Conservation (phyloP, 2,797 vertebrate genomes). For the Tapera naevia region DNA sequence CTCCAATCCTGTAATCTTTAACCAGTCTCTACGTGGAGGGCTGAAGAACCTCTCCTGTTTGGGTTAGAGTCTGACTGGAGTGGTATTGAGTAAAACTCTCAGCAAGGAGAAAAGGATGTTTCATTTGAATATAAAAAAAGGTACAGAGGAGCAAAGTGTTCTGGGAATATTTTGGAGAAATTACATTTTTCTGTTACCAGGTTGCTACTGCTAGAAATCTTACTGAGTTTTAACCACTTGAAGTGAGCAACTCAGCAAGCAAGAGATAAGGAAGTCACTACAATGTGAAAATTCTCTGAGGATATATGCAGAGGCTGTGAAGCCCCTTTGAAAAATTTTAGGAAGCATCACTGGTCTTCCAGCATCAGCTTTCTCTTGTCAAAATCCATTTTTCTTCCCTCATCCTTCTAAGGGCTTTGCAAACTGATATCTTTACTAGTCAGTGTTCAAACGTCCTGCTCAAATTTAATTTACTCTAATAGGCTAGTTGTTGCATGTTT, state of each 20-base stretch:
- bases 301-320: background rate
- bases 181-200: background rate
- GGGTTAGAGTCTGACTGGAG: background rate
- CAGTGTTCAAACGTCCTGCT: background rate
- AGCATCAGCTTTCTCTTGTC: background rate
- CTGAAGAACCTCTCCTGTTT: background rate
- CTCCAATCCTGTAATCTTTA: background rate
- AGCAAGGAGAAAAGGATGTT: background rate
- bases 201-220: background rate
- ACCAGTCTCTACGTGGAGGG: background rate
- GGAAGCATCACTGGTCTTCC: background rate
- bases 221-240: background rate
- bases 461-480: conserved; percentile 49
- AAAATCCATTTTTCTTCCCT: background rate
- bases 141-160: background rate
- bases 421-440: background rate
- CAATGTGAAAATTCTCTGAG: background rate
- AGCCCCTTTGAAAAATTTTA: background rate
- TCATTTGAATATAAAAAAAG: background rate
- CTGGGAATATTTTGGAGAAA: background rate
- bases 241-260: background rate
- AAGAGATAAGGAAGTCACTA: background rate
- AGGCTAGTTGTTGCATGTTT: conserved; percentile 26
- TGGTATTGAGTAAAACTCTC: background rate
- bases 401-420: background rate